These are phyloP conservation scores for Aramus guarauna DNA, from an alignment of 2,113 vertebrate species.

Conservation along the genomic window DNA sequence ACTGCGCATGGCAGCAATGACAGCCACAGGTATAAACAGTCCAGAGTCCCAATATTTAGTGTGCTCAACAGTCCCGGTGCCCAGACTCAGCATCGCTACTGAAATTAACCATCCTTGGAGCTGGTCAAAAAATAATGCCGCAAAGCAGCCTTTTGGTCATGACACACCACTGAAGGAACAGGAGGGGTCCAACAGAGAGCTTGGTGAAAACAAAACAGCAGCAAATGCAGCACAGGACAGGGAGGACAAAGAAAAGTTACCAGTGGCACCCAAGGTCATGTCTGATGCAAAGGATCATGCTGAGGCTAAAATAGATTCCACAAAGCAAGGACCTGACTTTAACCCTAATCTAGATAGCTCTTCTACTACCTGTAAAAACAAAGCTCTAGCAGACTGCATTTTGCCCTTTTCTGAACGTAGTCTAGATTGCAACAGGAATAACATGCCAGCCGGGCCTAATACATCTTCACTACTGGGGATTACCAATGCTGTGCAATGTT, in stretches of 20 bases:
- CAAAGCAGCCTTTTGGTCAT: background rate
- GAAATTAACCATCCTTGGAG: slow-evolving; percentile 62
- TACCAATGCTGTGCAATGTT: background rate
- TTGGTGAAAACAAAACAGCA: background rate
- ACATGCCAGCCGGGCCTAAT: background rate
- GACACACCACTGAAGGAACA: background rate
- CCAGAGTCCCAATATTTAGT: slow-evolving; percentile 60
- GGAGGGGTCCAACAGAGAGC: background rate
- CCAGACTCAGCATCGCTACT: slow-evolving; percentile 61
- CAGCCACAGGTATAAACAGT: slow-evolving; percentile 27
- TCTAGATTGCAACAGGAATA: background rate
- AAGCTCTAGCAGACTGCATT: background rate
- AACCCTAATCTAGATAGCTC: background rate
- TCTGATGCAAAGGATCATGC: background rate
- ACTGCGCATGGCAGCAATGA: slow-evolving; percentile 31
- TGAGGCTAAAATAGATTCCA: background rate
- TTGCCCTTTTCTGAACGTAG: background rate
- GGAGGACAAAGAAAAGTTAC: background rate
- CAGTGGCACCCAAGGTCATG: background rate
- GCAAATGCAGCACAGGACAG: background rate
- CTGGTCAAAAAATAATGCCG: slow-evolving; percentile 44
- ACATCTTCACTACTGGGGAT: background rate
- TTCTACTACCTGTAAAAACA: background rate
- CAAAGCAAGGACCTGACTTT: background rate
- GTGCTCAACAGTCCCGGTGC: slow-evolving; percentile 41